phyloP scores from a whole-genome alignment of 2,888 invertebrate genomes.

The Dryomyza anilis region DNA sequence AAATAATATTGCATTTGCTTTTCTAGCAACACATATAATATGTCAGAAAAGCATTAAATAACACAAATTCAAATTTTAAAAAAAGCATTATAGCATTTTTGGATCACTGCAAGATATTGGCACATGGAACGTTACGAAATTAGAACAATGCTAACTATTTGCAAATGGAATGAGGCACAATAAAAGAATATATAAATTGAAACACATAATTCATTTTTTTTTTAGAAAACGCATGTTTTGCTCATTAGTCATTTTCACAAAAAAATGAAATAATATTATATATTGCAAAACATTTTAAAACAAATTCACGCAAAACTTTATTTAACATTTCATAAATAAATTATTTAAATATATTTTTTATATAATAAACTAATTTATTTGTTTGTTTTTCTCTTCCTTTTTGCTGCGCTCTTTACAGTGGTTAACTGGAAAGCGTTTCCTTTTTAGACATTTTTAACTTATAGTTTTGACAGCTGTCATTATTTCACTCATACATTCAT shows the following conservation, averaged over 20 bases:
- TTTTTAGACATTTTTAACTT: slow-evolving; percentile 42
- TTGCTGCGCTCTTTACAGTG: slow-evolving; percentile 42
- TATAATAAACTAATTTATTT: slow-evolving; percentile 26
- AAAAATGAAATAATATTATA: slow-evolving; percentile 33
- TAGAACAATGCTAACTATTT: slow-evolving; percentile 24
- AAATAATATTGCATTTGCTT: slow-evolving; percentile 2
- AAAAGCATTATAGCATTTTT: too few relatives aligned
- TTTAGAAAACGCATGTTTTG: slow-evolving; percentile 13
- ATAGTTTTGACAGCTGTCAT: slow-evolving; percentile 4
- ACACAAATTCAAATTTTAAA: slow-evolving; percentile 15
- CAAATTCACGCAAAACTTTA: slow-evolving; percentile 2
- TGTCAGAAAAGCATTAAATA: not conserved
- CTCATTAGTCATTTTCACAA: too few relatives aligned
- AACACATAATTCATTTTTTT: too few relatives aligned
- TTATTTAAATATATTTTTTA: slow-evolving; percentile 10
- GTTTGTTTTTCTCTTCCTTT: slow-evolving; percentile 29
- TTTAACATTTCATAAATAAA: slow-evolving; percentile 12
- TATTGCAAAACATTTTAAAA: slow-evolving; percentile 27
- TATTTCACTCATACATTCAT: not conserved
- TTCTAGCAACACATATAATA: slow-evolving; percentile 10
- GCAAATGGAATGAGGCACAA: slow-evolving; percentile 42
- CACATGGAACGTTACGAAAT: slow-evolving; percentile 22
- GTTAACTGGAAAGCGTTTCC: slow-evolving; percentile 59
- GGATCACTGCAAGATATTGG: slow-evolving; percentile 2
- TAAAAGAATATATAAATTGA: too few relatives aligned